Conservation (phyloP, 1,140 invertebrate genomes). For the Chironomus striatipennis region DNA sequence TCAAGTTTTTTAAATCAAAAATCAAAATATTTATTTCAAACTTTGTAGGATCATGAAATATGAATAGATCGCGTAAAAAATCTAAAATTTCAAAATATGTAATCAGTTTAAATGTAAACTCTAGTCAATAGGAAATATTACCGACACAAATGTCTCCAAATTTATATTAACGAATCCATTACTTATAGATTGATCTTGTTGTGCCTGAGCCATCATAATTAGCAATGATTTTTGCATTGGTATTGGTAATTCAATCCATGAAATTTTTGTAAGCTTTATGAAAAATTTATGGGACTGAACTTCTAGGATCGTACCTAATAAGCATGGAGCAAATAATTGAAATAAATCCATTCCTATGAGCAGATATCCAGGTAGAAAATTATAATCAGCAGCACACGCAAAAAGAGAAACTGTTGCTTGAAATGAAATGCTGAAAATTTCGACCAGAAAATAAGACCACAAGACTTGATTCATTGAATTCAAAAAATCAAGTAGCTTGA, state of each 20-base stretch:
- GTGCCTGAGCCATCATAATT: background rate
- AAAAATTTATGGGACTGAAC: background rate
- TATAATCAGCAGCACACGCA: background rate
- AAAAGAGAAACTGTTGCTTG: background rate
- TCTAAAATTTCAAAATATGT: background rate
- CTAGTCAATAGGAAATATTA: background rate
- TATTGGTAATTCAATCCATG: background rate
- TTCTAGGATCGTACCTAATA: background rate
- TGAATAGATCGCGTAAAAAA: background rate
- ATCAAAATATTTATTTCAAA: too few species aligned
- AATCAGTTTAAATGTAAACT: too few species aligned
- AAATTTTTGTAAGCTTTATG: background rate
- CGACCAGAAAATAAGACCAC: background rate
- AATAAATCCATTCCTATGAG: background rate
- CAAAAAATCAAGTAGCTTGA: background rate
- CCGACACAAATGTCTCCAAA: background rate
- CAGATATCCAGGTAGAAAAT: background rate
- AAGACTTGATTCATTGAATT: background rate
- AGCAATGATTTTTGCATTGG: background rate
- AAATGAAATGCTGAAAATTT: background rate
- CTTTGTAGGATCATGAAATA: conserved; percentile 10
- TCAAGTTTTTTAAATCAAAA: too few species aligned
- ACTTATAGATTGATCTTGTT: background rate
- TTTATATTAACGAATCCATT: background rate
- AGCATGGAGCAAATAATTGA: background rate